phyloP scores from a whole-genome alignment of 2,888 invertebrate species.

The Penaeus monodon region DNA sequence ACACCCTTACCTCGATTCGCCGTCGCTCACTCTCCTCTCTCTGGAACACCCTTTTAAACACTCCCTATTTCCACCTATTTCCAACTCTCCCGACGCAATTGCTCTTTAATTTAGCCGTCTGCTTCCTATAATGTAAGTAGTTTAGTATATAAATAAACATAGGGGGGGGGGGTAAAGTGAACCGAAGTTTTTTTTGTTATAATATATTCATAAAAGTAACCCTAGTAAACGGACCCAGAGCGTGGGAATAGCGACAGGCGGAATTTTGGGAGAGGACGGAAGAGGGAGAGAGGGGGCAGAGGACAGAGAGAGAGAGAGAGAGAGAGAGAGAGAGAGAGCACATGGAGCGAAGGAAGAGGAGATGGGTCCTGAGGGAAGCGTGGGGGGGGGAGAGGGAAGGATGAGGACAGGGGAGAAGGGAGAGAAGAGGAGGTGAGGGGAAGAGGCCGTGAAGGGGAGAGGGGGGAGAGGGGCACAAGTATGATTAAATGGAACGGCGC shows the following conservation, averaged over 20 bases:
- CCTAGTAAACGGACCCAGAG: slow-evolving; percentile 37
- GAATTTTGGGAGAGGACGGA: slow-evolving; percentile 14
- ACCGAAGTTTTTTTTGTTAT: slow-evolving; percentile 35
- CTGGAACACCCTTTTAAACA: not conserved
- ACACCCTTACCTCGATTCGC: too few relatives aligned
- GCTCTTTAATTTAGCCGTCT: not conserved
- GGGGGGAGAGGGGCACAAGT: not conserved
- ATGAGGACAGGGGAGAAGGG: not conserved
- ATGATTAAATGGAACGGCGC: slow-evolving; percentile 8
- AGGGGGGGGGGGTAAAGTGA: too few relatives aligned
- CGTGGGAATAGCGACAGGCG: slow-evolving; percentile 45
- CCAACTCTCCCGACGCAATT: not conserved
- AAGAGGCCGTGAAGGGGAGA: not conserved
- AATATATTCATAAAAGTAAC: slow-evolving; percentile 54
- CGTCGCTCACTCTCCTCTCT: not conserved
- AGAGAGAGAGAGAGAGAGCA: slow-evolving; percentile 5
- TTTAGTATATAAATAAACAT: too few relatives aligned
- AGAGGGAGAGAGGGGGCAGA: slow-evolving; percentile 6
- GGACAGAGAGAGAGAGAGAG: not conserved
- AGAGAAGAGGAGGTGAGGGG: not conserved
- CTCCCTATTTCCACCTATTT: not conserved
- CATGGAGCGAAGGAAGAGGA: not conserved
- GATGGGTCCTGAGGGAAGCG: too few relatives aligned
- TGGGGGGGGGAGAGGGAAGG: not conserved
- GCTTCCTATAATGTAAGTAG: not conserved